Conservation (phyloP, 2,797 vertebrate species). For the Cetoscarus ocellatus region DNA sequence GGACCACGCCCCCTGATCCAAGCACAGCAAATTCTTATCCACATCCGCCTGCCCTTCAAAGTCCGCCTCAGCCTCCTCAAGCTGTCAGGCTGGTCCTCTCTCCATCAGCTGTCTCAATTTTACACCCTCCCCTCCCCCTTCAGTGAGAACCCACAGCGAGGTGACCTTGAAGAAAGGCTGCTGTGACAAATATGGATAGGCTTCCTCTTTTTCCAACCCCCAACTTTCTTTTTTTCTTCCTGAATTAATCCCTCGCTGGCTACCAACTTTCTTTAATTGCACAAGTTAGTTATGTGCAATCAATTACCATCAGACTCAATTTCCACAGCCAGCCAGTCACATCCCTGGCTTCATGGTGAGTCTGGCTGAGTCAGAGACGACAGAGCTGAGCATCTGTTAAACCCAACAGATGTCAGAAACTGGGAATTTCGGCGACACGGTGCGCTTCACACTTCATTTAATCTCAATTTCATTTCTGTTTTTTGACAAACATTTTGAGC, state of each 20-base stretch:
- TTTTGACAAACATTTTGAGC: constrained; percentile 34
- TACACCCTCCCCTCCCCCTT: neutral
- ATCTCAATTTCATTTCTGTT: constrained; percentile 29
- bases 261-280: constrained; percentile 73
- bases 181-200: constrained; percentile 66
- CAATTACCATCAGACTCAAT: constrained; percentile 70
- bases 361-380: constrained; percentile 47
- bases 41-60: constrained; percentile 43
- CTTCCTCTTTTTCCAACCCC: constrained; percentile 59
- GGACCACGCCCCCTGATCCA: constrained; percentile 79
- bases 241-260: constrained; percentile 58
- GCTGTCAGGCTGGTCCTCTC: constrained; percentile 42
- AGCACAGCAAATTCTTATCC: constrained; percentile 16
- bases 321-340: constrained; percentile 69
- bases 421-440: constrained; percentile 31
- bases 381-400: constrained; percentile 56
- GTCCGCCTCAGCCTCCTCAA: constrained; percentile 45
- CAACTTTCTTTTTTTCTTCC: constrained; percentile 41
- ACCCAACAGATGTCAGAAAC: constrained; percentile 62
- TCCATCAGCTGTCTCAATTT: constrained; percentile 42
- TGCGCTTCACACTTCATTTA: constrained; percentile 57
- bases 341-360: constrained; percentile 62
- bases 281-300: constrained; percentile 62
- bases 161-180: constrained; percentile 70
- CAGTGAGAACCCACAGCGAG: constrained; percentile 34